Percentiles rank a stretch among this genome's conserved stretches.
These are phyloP conservation scores for Agapornis roseicollis DNA, from an alignment of 2,113 vertebrate species.

Conservation along the genomic window DNA sequence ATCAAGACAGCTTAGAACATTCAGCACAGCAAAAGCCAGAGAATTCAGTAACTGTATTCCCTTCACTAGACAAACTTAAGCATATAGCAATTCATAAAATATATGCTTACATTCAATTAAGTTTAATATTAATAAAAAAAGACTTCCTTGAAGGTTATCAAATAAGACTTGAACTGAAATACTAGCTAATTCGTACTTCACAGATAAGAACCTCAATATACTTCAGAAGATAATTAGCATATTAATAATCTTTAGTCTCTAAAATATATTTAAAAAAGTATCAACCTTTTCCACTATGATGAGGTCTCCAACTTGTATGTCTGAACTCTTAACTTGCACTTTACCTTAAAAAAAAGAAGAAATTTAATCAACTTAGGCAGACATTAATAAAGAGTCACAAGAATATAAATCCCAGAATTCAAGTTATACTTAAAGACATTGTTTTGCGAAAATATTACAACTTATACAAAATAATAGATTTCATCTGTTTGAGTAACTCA, in stretches of 20 bases:
- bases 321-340: conserved; percentile 96
- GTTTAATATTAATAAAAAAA: neutral
- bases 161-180: neutral
- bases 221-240: conserved; percentile 35
- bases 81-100: neutral
- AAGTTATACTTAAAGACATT: neutral
- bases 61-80: neutral
- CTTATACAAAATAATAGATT: neutral
- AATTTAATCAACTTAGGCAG: conserved; percentile 58
- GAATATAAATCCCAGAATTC: neutral
- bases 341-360: conserved; percentile 84
- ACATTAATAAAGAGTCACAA: conserved; percentile 8
- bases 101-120: neutral
- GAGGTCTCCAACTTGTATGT: conserved; percentile 98
- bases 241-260: conserved; percentile 29
- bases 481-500: neutral
- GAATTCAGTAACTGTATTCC: neutral
- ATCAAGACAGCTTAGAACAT: neutral
- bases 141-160: neutral
- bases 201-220: conserved; percentile 11
- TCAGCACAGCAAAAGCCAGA: neutral
- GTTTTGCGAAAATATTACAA: neutral
- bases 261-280: conserved; percentile 68
- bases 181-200: conserved; percentile 26
- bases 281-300: conserved; percentile 98